A percentile compares a stretch with the other conserved stretches of the same genome.
Conservation (phyloP, 2,113 vertebrate genomes). For the Paramisgurnus dabryanus region DNA sequence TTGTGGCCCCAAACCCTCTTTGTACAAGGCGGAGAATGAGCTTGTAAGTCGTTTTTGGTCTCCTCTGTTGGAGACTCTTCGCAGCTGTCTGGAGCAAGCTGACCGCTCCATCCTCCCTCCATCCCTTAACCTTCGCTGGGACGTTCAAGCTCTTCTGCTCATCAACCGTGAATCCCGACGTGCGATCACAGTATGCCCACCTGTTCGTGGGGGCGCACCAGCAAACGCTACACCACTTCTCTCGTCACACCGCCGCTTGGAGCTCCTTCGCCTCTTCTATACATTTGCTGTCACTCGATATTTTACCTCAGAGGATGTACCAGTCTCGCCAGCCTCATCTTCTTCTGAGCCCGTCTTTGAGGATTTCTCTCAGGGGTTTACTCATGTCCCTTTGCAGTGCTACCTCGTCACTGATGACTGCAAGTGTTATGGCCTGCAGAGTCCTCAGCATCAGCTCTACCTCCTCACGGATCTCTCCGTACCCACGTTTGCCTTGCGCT, state of each 20-base stretch:
- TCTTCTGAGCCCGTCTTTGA: slow-evolving; percentile 58
- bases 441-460: slow-evolving; percentile 79
- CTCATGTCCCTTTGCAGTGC: slow-evolving; percentile 74
- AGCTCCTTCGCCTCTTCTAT: slow-evolving; percentile 82
- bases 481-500: slow-evolving; percentile 80
- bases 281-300: slow-evolving; percentile 75
- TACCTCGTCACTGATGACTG: slow-evolving; percentile 79
- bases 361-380: slow-evolving; percentile 76
- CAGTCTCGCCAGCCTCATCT: slow-evolving; percentile 48
- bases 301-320: slow-evolving; percentile 74
- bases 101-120: slow-evolving; percentile 68
- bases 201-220: background rate
- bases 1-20: slow-evolving; percentile 83
- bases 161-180: slow-evolving; percentile 82
- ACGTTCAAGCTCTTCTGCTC: slow-evolving; percentile 80
- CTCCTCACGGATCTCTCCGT: slow-evolving; percentile 74
- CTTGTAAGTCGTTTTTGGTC: slow-evolving; percentile 82
- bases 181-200: slow-evolving; percentile 73
- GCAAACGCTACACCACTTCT: slow-evolving; percentile 42
- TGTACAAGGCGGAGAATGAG: slow-evolving; percentile 75
- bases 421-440: slow-evolving; percentile 78
- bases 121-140: slow-evolving; percentile 71
- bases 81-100: slow-evolving; percentile 71
- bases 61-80: slow-evolving; percentile 77
- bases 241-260: slow-evolving; percentile 69